Percentiles rank a stretch among this genome's conserved stretches.
phyloP scores from a whole-genome alignment of 2,888 invertebrate species.

The Saturnia pavonia region DNA sequence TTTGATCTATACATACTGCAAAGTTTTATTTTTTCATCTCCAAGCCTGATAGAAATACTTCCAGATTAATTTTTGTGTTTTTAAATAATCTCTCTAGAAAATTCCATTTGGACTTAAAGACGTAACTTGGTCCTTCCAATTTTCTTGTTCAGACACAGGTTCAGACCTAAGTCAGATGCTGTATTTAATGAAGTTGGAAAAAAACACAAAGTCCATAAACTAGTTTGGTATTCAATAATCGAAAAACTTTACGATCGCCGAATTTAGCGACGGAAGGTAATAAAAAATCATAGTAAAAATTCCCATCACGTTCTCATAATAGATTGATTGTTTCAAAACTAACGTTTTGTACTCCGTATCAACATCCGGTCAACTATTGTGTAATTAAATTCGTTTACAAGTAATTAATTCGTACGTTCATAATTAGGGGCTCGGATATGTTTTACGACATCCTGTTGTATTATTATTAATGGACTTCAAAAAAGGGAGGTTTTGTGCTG shows the following conservation, averaged over 20 bases:
- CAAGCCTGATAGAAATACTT: too few species aligned
- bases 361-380: not conserved
- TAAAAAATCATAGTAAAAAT: not conserved
- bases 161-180: too few species aligned
- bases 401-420: not conserved
- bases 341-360: not conserved
- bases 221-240: not conserved
- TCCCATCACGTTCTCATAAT: conserved; percentile 7
- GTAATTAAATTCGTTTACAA: not conserved
- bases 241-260: conserved; percentile 6
- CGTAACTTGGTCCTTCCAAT: too few species aligned
- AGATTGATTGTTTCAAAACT: conserved; percentile 13
- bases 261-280: conserved; percentile 3
- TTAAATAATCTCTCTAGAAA: too few species aligned
- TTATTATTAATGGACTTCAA: not conserved
- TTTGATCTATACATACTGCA: too few species aligned
- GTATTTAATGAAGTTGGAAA: not conserved
- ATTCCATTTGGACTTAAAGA: too few species aligned
- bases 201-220: not conserved
- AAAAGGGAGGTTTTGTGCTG: too few species aligned
- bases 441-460: not conserved
- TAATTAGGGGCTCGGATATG: not conserved
- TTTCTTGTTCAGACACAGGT: too few species aligned
- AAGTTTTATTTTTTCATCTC: too few species aligned
- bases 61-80: too few species aligned